Conservation (phyloP, 2,113 vertebrate genomes). For the Orientallactaga bullata region DNA sequence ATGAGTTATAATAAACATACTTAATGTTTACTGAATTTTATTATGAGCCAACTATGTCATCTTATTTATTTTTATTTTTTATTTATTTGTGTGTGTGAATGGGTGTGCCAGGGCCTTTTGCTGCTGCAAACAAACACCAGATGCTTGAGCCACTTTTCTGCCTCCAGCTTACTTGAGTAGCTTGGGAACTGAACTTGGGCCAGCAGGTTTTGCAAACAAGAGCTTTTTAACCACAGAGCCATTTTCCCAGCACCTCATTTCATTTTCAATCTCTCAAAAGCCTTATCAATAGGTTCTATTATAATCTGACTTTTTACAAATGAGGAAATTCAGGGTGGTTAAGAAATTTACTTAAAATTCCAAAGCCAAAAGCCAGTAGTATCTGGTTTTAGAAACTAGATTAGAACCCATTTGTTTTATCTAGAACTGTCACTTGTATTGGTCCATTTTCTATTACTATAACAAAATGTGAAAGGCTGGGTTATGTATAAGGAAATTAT, state of each 20-base stretch:
- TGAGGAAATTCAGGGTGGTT: conserved; percentile 9
- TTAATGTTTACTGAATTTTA: conserved; percentile 4
- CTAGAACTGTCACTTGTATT: not conserved
- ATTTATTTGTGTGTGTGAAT: no score
- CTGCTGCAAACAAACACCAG: no score
- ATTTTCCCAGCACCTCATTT: no score
- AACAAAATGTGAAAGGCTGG: not conserved
- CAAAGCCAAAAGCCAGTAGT: not conserved
- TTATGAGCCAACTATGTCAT: not conserved
- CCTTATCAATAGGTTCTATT: not conserved
- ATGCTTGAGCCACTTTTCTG: no score
- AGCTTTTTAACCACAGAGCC: no score
- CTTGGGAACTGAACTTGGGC: no score
- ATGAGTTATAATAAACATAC: not conserved
- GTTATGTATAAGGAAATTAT: no score
- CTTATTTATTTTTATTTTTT: conserved; percentile 22
- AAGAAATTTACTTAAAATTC: not conserved
- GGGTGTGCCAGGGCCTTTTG: no score
- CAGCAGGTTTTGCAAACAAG: no score
- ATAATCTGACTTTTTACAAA: conserved; percentile 1
- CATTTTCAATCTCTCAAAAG: conserved; percentile 6
- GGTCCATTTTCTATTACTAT: no score
- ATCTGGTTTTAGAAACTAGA: not conserved
- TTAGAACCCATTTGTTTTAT: not conserved
- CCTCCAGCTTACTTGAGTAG: no score